These are phyloP conservation scores for Alectoris magna DNA, from an alignment of 2,797 vertebrate genomes.

Conservation along the genomic window DNA sequence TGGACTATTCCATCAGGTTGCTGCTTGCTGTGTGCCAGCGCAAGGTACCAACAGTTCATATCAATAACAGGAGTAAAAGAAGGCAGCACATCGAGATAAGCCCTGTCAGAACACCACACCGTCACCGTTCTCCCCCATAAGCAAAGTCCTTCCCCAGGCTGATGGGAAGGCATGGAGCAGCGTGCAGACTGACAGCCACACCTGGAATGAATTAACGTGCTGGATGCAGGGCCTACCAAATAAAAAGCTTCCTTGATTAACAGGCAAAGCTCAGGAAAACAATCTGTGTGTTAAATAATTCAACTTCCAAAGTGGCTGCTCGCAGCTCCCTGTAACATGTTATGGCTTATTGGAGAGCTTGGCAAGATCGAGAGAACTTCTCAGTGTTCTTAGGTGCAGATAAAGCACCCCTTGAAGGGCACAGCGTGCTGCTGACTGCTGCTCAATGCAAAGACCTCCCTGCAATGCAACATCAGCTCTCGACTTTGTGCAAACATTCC, in stretches of 20 bases:
- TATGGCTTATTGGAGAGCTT: background rate
- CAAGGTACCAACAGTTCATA: background rate
- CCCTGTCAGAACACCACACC: background rate
- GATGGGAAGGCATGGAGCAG: background rate
- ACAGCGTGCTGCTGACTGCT: background rate
- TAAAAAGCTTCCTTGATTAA: background rate
- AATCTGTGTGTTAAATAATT: background rate
- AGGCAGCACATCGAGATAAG: background rate
- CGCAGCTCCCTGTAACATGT: background rate
- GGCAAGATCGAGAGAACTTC: background rate
- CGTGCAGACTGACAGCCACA: background rate
- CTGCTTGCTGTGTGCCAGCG: background rate
- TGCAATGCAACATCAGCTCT: background rate
- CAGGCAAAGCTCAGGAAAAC: background rate
- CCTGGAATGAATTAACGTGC: background rate
- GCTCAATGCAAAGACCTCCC: background rate
- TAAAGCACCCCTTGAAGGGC: background rate
- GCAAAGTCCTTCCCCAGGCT: background rate
- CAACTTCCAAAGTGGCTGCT: background rate
- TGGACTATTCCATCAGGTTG: background rate
- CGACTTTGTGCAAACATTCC: rapidly evolving
- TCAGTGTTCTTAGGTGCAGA: background rate
- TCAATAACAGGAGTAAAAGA: background rate
- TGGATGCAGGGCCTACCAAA: background rate
- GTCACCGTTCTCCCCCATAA: background rate